A percentile compares a stretch with the other conserved stretches of the same genome.
Evolutionary conservation across 2,113 vertebrate genomes (phyloP).

Genomic region (Oreotrochilus melanogaster): DNA sequence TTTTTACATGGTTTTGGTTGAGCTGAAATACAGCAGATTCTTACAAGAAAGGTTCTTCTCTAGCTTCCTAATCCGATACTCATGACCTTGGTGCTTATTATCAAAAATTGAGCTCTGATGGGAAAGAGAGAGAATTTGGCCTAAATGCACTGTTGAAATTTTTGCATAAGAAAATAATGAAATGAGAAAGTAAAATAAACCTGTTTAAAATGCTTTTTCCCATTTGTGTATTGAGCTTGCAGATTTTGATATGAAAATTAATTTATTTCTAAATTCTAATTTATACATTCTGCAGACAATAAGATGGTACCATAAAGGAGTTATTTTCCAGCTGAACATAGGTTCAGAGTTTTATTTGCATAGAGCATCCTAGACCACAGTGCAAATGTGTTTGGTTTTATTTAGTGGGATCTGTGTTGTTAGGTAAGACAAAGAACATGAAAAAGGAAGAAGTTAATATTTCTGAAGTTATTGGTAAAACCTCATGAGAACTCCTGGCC

Average conservation of each 20-base stretch:
- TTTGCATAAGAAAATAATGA: neutral
- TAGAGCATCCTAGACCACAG: neutral
- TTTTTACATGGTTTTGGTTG: neutral
- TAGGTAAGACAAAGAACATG: neutral
- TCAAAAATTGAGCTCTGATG: neutral
- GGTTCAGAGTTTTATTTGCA: neutral
- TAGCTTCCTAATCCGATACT: neutral
- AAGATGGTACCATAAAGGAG: neutral
- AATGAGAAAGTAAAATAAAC: neutral
- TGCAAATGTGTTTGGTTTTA: neutral
- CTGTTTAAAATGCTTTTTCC: neutral
- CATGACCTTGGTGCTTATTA: neutral
- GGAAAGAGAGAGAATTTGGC: neutral
- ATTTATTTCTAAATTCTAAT: neutral
- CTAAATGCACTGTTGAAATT: neutral
- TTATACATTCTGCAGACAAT: neutral
- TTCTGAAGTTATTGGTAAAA: slow-evolving; percentile 42
- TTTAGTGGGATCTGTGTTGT: neutral
- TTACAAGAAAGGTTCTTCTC: neutral
- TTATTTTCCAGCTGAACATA: neutral
- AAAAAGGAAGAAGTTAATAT: slow-evolving; percentile 33
- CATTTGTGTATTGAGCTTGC: neutral
- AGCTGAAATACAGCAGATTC: neutral
- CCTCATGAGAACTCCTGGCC: slow-evolving; percentile 31
- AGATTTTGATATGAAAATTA: neutral